Percentiles rank a stretch among this genome's conserved stretches.
phyloP scores from a whole-genome alignment of 2,113 vertebrate species.

The Calyptommatus sinebrachiatus region DNA sequence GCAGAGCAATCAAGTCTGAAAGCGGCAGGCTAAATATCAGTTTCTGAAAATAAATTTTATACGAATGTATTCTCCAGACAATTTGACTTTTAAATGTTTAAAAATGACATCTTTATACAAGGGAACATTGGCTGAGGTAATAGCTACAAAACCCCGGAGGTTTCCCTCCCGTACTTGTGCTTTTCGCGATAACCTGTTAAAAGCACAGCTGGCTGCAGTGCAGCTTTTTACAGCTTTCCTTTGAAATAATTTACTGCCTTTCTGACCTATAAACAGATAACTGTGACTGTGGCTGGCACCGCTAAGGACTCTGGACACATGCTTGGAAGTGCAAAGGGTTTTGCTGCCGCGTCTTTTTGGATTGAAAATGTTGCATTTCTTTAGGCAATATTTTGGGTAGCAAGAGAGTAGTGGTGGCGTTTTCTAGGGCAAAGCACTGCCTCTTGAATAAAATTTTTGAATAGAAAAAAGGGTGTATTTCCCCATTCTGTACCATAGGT shows the following conservation, averaged over 20 bases:
- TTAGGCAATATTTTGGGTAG: constrained; percentile 52
- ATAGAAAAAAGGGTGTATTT: too few species aligned
- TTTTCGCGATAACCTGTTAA: constrained; percentile 62
- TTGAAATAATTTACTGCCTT: constrained; percentile 65
- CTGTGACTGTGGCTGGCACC: constrained; percentile 49
- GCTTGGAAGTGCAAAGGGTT: constrained; percentile 56
- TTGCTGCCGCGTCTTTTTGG: constrained; percentile 63
- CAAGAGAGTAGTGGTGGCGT: constrained; percentile 45
- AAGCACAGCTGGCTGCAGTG: constrained; percentile 52
- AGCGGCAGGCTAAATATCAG: constrained; percentile 66
- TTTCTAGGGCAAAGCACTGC: constrained; percentile 13
- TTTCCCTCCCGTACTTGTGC: constrained; percentile 50
- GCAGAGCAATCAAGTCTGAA: constrained; percentile 68
- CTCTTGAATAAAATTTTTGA: too few species aligned
- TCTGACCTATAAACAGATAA: constrained; percentile 65
- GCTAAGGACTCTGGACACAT: constrained; percentile 52
- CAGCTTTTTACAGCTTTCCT: constrained; percentile 55
- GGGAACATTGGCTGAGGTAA: constrained; percentile 55
- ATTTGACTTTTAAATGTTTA: constrained; percentile 76
- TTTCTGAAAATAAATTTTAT: constrained; percentile 75
- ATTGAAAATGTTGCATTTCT: constrained; percentile 53
- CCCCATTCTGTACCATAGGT: not conserved
- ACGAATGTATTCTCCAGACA: constrained; percentile 70
- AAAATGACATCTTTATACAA: constrained; percentile 69
- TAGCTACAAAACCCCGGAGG: constrained; percentile 58